Conservation (phyloP, 2,113 vertebrate genomes). For the Pyxicephalus adspersus region DNA sequence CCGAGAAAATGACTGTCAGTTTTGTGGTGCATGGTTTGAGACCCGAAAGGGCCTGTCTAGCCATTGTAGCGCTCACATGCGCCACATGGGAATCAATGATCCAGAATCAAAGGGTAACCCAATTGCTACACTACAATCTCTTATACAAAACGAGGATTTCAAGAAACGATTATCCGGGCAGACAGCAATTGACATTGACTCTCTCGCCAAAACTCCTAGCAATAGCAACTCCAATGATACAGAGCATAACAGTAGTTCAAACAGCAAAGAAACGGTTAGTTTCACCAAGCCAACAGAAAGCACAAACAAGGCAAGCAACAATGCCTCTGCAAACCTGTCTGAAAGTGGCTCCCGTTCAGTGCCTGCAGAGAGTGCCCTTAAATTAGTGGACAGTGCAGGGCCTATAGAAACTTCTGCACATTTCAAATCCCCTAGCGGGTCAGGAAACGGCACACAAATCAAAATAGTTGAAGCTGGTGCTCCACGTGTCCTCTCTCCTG, state of each 20-base stretch:
- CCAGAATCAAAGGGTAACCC: conserved; percentile 90
- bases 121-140: conserved; percentile 86
- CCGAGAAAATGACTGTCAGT: conserved; percentile 89
- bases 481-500: neutral
- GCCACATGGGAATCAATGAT: conserved; percentile 90
- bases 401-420: conserved; percentile 53
- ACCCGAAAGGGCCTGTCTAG: conserved; percentile 91
- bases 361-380: conserved; percentile 58
- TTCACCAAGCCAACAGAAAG: neutral
- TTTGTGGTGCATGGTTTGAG: conserved; percentile 94
- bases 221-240: conserved; percentile 32
- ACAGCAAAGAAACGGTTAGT: conserved; percentile 62
- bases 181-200: conserved; percentile 65
- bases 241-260: conserved; percentile 60
- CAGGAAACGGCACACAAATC: conserved; percentile 1
- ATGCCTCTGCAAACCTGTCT: conserved; percentile 71
- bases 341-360: conserved; percentile 49
- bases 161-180: conserved; percentile 73
- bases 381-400: conserved; percentile 3
- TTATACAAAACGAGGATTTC: conserved; percentile 86
- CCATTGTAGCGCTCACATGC: conserved; percentile 89
- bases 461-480: conserved; percentile 28
- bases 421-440: conserved; percentile 58
- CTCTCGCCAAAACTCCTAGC: conserved; percentile 59
- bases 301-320: neutral